Evolutionary conservation across 2,797 vertebrate genomes (phyloP).

Genomic region (Bovichtus variegatus): DNA sequence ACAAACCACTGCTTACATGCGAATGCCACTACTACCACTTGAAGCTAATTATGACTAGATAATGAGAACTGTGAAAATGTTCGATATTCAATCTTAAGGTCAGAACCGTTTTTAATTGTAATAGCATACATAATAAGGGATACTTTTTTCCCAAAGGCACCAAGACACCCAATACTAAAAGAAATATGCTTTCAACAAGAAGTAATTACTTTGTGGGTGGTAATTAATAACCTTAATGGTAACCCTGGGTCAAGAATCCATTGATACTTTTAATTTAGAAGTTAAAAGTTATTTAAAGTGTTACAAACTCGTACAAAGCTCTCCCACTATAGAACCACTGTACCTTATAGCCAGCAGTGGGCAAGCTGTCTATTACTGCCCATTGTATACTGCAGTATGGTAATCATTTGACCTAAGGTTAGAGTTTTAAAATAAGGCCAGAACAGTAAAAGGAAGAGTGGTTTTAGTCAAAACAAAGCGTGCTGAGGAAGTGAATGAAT

Average conservation of each 20-base stretch:
- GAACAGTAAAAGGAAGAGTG: slow-evolving; percentile 68
- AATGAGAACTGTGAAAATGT: slow-evolving; percentile 68
- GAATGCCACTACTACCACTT: slow-evolving; percentile 32
- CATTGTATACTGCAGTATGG: slow-evolving; percentile 55
- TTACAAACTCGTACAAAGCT: slow-evolving; percentile 47
- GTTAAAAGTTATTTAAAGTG: slow-evolving; percentile 62
- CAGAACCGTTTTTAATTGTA: slow-evolving; percentile 63
- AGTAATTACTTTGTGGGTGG: slow-evolving; percentile 67
- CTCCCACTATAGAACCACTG: slow-evolving; percentile 29
- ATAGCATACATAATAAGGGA: slow-evolving; percentile 50
- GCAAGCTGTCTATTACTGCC: slow-evolving; percentile 66
- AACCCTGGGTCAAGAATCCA: slow-evolving; percentile 73
- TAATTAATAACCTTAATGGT: slow-evolving; percentile 76
- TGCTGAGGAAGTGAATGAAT: slow-evolving; percentile 75
- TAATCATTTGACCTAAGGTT: slow-evolving; percentile 74
- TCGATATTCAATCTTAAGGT: slow-evolving; percentile 68
- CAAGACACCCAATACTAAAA: slow-evolving; percentile 34
- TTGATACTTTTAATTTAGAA: slow-evolving; percentile 64
- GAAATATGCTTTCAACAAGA: slow-evolving; percentile 60
- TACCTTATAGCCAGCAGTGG: slow-evolving; percentile 37
- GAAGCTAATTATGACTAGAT: slow-evolving; percentile 65
- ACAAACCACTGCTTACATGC: slow-evolving; percentile 25
- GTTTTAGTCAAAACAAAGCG: slow-evolving; percentile 73
- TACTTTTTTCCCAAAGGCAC: slow-evolving; percentile 50
- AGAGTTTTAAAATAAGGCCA: slow-evolving; percentile 73